Conservation (phyloP, 2,113 vertebrate species). For the Anarrhichthys ocellatus region DNA sequence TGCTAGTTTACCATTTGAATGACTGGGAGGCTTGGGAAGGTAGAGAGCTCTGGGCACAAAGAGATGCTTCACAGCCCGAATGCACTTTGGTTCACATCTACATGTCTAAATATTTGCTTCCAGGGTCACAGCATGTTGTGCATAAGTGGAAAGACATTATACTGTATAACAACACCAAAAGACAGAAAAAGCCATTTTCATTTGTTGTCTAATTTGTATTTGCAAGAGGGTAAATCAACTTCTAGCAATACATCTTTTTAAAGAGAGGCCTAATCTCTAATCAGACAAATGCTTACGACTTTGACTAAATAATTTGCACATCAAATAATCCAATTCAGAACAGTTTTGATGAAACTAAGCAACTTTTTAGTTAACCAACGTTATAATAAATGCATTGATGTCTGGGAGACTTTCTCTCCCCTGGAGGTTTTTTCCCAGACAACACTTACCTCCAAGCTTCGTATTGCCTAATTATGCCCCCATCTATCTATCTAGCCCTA, state of each 20-base stretch:
- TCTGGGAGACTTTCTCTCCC: not conserved
- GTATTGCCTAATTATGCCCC: not conserved
- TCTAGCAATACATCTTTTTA: not conserved
- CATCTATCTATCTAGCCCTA: slow-evolving; percentile 2
- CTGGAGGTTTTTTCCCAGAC: not conserved
- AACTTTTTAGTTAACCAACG: not conserved
- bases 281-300: not conserved
- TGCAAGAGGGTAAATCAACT: not conserved
- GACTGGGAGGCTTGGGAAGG: slow-evolving; percentile 80
- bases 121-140: slow-evolving; percentile 60
- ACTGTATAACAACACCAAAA: slow-evolving; percentile 33
- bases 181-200: not conserved
- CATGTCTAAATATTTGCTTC: slow-evolving; percentile 82
- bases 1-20: slow-evolving; percentile 82
- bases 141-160: slow-evolving; percentile 53
- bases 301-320: not conserved
- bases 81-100: slow-evolving; percentile 68
- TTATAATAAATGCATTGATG: not conserved
- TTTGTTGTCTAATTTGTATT: slow-evolving; percentile 4
- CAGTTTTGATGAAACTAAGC: not conserved
- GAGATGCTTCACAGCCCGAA: slow-evolving; percentile 71
- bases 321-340: not conserved
- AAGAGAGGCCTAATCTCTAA: not conserved
- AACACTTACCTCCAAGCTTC: not conserved
- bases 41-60: slow-evolving; percentile 73